Evolutionary conservation across 1,140 invertebrate species (phyloP), one percentile per base, ranked within the genome.

Genomic region (Ephestia elutella): DNA sequence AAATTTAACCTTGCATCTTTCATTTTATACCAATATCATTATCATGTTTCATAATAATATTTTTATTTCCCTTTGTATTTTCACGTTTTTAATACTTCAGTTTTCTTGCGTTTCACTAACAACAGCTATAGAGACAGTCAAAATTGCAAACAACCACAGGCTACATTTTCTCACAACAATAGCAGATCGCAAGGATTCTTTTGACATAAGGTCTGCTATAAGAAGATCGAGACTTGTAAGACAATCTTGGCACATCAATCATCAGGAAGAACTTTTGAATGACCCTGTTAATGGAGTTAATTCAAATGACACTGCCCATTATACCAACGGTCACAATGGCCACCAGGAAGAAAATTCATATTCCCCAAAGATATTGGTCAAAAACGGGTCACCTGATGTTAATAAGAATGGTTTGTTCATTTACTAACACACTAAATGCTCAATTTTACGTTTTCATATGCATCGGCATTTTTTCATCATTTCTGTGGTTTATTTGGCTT

Each of bases 321-420:
- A 44, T 13, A 44, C 38, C 2, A 80, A 76, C 54, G 73, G 75
- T 20, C 49, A 68, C 17, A 84, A 77, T 20, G 69, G 68, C 5
- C 65, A 75, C 15, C 49, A 68, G 50, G 75, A 75, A 49, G 82
- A 78, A 50, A 73, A 82, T 28, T 18, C 50, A 20, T 72, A 70
- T 49, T 53, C 63, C 7, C 79, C 66, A 53, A 71, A 66, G 55
- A 66, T 65, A 7, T 25, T 7, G 21, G 56, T 61, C 10, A 78
- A 71, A 51, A 65, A 55, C 49, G 28, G 63, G 48, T 75, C 73
- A 49, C 44, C 70, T 61, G 81, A 85, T 56, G 71, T 82, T 65
- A 76, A 85, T 61, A 73, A 78, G 60, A 85, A 85, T 70, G 84
- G 84, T 87, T 82, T 85, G 82, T 87, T 74, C 58, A 66, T 78